A percentile compares a stretch with the other conserved stretches of the same genome.
phyloP scores from a whole-genome alignment of 2,888 invertebrate species.

The Drosophila tanythrix region DNA sequence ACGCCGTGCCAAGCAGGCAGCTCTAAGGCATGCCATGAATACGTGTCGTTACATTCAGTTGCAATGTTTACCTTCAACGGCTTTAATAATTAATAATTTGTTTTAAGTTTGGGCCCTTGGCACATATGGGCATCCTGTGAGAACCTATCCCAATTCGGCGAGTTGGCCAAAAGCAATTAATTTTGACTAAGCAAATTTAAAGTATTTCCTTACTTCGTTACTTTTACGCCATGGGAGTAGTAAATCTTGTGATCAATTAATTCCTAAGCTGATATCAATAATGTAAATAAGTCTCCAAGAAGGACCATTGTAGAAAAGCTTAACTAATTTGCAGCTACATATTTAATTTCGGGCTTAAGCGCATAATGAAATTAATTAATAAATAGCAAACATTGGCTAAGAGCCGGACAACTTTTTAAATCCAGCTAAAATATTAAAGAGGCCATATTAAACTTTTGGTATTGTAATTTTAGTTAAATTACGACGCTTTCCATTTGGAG shows the following conservation, averaged over 20 bases:
- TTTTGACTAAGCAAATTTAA: background rate
- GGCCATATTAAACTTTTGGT: background rate
- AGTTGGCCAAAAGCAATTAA: constrained; percentile 4
- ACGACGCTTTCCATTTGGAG: background rate
- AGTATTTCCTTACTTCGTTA: background rate
- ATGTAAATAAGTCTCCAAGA: background rate
- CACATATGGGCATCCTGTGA: background rate
- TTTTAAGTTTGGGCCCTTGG: constrained; percentile 11
- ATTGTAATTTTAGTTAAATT: background rate
- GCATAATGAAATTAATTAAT: background rate
- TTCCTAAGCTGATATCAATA: background rate
- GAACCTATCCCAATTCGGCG: constrained; percentile 14
- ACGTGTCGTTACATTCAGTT: background rate
- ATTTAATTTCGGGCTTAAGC: background rate
- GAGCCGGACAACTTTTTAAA: background rate
- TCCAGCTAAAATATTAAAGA: background rate
- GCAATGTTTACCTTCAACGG: background rate
- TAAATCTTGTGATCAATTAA: background rate
- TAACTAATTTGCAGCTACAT: background rate
- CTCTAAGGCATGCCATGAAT: background rate
- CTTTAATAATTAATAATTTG: constrained; percentile 27
- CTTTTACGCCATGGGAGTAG: background rate
- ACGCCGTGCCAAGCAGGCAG: background rate
- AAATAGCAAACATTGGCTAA: background rate
- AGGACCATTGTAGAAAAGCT: background rate